phyloP scores from a whole-genome alignment of 2,888 invertebrate species.

The Malachius bipustulatus region DNA sequence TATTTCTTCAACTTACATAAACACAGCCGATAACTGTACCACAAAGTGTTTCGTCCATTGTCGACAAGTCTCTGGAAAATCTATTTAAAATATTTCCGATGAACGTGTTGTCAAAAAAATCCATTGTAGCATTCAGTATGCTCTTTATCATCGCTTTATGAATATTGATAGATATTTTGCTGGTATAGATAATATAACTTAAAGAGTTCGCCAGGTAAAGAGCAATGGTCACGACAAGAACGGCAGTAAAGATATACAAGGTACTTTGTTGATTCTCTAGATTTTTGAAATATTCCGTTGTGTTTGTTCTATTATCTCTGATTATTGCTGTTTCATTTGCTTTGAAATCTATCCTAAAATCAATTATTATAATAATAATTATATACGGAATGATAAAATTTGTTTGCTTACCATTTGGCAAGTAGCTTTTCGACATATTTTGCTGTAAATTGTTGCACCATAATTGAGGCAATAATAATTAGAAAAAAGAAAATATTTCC shows the following conservation, averaged over 20 bases:
- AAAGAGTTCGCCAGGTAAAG: conserved; percentile 12
- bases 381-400: too few relatives aligned
- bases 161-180: conserved; percentile 23
- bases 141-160: conserved; percentile 25
- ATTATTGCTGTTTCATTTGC: neutral
- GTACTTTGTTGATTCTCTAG: neutral
- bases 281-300: neutral
- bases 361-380: too few relatives aligned
- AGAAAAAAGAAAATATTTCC: conserved; percentile 12
- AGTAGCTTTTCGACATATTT: neutral
- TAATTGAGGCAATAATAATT: neutral
- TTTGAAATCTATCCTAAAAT: neutral
- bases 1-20: too few relatives aligned
- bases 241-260: neutral
- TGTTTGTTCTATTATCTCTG: neutral
- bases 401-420: neutral
- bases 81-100: conserved; percentile 30
- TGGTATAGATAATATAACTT: conserved; percentile 14
- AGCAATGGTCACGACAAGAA: conserved; percentile 25
- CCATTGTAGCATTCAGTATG: conserved; percentile 24
- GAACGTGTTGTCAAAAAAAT: conserved; percentile 27
- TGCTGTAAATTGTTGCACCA: neutral
- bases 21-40: neutral
- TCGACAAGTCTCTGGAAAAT: conserved; percentile 27
- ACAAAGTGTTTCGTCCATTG: conserved; percentile 26